phyloP scores from a whole-genome alignment of 2,797 vertebrate species.

The Hoplostethus mediterraneus region DNA sequence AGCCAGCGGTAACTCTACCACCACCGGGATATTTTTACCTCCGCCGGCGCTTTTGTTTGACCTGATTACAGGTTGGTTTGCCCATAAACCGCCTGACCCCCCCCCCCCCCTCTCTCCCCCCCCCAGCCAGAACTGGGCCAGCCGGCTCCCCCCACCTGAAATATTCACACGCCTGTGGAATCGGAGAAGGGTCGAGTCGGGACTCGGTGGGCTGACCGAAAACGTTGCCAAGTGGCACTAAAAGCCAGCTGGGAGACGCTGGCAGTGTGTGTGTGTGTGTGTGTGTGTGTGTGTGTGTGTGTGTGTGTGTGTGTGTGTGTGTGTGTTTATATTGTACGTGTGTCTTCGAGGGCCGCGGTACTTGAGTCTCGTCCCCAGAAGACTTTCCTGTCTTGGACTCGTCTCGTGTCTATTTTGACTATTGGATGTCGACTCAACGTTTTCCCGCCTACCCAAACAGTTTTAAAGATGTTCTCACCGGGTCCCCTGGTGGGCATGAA shows the following conservation, averaged over 20 bases:
- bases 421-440: too few species aligned
- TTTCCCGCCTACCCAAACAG: too few species aligned
- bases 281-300: too few species aligned
- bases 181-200: slow-evolving; percentile 39
- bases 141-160: slow-evolving; percentile 45
- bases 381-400: too few species aligned
- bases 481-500: too few species aligned
- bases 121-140: slow-evolving; percentile 4
- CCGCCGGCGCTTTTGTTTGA: slow-evolving; percentile 54
- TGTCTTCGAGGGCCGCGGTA: slow-evolving; percentile 5
- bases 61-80: slow-evolving; percentile 45
- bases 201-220: background rate
- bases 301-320: slow-evolving; percentile 17
- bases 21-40: slow-evolving; percentile 61
- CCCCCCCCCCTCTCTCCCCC: background rate
- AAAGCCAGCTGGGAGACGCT: slow-evolving; percentile 22
- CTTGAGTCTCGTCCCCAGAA: slow-evolving; percentile 3
- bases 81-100: slow-evolving; percentile 44
- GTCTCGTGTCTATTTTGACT: too few species aligned
- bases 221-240: slow-evolving; percentile 24
- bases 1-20: slow-evolving; percentile 13
- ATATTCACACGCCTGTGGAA: slow-evolving; percentile 72
- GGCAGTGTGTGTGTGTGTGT: slow-evolving; percentile 47
- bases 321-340: slow-evolving; percentile 17
- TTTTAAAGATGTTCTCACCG: too few species aligned